Evolutionary conservation across 2,113 vertebrate genomes (phyloP).

Genomic region (Hemiscyllium ocellatum): DNA sequence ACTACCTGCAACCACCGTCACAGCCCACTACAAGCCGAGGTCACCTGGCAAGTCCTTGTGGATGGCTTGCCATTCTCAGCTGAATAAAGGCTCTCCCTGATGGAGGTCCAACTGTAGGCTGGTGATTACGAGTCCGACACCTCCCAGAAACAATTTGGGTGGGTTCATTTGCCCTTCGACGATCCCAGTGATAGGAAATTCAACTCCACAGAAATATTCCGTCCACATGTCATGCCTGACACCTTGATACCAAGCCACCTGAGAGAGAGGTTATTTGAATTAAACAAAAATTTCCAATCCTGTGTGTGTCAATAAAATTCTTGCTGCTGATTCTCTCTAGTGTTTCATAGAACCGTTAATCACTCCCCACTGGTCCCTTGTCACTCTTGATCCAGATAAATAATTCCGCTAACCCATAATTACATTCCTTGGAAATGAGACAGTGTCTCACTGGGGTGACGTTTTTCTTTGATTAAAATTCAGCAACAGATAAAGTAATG

Average conservation of each 20-base stretch:
- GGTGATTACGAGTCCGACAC: no score
- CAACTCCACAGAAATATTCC: neutral
- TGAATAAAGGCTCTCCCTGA: no score
- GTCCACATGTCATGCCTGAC: no score
- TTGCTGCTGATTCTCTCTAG: neutral
- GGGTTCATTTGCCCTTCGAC: neutral
- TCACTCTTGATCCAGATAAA: neutral
- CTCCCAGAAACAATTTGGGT: no score
- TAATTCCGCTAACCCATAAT: neutral
- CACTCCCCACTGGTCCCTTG: neutral
- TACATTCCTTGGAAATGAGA: neutral
- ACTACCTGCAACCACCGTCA: no score
- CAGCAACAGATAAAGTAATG: neutral
- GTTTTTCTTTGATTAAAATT: neutral
- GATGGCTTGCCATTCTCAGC: no score
- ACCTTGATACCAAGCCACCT: neutral
- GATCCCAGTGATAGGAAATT: neutral
- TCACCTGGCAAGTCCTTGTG: no score
- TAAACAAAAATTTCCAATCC: neutral
- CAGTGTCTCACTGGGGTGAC: neutral
- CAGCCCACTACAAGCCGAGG: no score
- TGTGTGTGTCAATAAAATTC: neutral
- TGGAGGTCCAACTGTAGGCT: no score
- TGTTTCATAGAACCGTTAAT: neutral
- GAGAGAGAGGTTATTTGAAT: neutral